These are phyloP conservation scores for fruit fly (Drosophila melanogaster) DNA, from an alignment of 1,140 invertebrate species.

Conservation along the genomic window DNA sequence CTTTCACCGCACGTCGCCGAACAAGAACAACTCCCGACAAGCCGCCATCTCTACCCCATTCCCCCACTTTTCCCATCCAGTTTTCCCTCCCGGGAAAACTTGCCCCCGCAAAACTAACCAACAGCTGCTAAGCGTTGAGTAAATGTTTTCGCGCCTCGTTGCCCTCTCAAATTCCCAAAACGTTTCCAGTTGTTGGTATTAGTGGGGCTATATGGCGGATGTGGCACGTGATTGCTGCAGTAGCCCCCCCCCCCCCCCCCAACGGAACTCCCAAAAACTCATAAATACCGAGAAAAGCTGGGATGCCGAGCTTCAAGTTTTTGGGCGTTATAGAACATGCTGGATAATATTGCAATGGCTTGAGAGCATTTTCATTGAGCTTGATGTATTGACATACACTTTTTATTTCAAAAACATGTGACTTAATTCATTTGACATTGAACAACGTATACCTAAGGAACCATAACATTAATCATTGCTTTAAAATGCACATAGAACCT, in stretches of 20 bases:
- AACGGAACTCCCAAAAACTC: slow-evolving; percentile 5
- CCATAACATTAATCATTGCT: background rate
- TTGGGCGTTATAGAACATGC: background rate
- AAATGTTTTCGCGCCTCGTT: slow-evolving; percentile 81
- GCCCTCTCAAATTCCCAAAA: slow-evolving; percentile 67
- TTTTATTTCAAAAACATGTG: too few species aligned
- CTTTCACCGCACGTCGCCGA: slow-evolving; percentile 68
- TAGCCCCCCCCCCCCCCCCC: background rate
- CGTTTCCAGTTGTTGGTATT: slow-evolving; percentile 42
- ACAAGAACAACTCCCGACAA: slow-evolving; percentile 29
- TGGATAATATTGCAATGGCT: background rate
- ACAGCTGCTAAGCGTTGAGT: slow-evolving; percentile 78
- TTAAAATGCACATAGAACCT: background rate
- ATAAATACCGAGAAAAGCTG: slow-evolving; percentile 17
- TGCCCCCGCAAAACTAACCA: slow-evolving; percentile 47
- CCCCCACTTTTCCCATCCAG: slow-evolving; percentile 1
- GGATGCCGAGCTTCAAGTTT: slow-evolving; percentile 2
- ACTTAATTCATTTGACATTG: too few species aligned
- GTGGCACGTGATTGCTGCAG: slow-evolving; percentile 64
- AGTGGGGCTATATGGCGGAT: slow-evolving; percentile 37
- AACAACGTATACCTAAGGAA: background rate
- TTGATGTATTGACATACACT: background rate
- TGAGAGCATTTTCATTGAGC: background rate
- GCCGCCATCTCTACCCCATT: background rate
- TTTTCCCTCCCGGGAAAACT: slow-evolving; percentile 14